Base-by-base conservation (phyloP, 2,797 vertebrate genomes). In the Moxostoma hubbsi region DNA sequence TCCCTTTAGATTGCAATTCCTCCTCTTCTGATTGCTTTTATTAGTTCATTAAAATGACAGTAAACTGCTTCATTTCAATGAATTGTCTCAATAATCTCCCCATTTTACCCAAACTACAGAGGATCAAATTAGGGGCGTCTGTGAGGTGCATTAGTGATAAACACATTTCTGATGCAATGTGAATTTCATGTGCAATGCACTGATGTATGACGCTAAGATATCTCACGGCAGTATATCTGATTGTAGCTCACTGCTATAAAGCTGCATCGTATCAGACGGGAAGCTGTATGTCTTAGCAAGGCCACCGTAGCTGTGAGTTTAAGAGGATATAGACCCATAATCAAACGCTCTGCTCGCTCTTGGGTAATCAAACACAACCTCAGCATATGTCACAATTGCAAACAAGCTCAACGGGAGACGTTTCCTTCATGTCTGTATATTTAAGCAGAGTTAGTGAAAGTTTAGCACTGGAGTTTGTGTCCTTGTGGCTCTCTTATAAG, bases 241-340 rank as follows among this genome's bases (percentile, higher is more conserved):
- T 87, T 82, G 86, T 85, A 80, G 85, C 75, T 13, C 69, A 65
- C 75, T 18, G 87, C 87, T 80, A 89, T 90, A 82, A 88, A 90
- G 86, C 89, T 89, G 86, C 88, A 89, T 91, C 89, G 87, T 89
- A 90, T 85, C 86, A 86, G 87, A 84, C 90, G 89, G 92, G 89
- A 88, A 83, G 86, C 82, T 85, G 88, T 92, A 84, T 88, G 88
- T 93, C 91, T 90, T 85, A 82, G 81, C 91, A 93, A 93, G 91
- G 90, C 90, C 90, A 86, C 83, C 78, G 46, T 77, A 74, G 79
- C 67, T 24, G 75, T 79, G 78, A 46, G 61, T 63, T 63, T 80
- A 49, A 46, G 82, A 74, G 66, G 77, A 82, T 84, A 87, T 82
- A 63, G 81, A 47, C 81, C 77, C 77, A 76, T 84, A 87, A 82